A percentile compares a stretch with the other conserved stretches of the same genome.
These are phyloP conservation scores for Hirtodrosophila duncani DNA, from an alignment of 2,888 invertebrate genomes.

Conservation along the genomic window DNA sequence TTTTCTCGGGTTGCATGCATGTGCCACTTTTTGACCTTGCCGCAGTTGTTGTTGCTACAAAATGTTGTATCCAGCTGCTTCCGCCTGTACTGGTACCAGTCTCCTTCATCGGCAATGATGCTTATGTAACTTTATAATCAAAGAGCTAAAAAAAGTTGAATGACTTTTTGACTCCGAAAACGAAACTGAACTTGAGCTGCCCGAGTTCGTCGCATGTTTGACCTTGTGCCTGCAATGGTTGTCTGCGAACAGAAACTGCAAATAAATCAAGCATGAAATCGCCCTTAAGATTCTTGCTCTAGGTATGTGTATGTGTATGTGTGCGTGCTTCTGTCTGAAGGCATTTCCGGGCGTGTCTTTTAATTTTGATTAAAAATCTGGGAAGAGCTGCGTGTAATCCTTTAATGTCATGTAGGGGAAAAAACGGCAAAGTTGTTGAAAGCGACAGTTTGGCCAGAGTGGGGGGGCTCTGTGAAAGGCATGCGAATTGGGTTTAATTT, in stretches of 20 bases:
- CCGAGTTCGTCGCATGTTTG: slow-evolving; percentile 5
- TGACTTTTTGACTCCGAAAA: slow-evolving; percentile 42
- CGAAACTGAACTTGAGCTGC: slow-evolving; percentile 38
- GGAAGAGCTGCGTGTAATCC: slow-evolving; percentile 31
- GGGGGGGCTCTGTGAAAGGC: slow-evolving; percentile 24
- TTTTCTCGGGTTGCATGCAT: slow-evolving; percentile 31
- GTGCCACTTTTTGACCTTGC: slow-evolving; percentile 45
- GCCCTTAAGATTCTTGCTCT: slow-evolving; percentile 28
- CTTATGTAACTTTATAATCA: slow-evolving; percentile 46
- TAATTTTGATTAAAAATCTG: slow-evolving; percentile 21
- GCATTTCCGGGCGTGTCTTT: slow-evolving; percentile 31
- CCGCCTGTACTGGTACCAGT: slow-evolving; percentile 25
- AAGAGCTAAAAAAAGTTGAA: slow-evolving; percentile 45
- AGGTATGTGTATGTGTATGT: neutral
- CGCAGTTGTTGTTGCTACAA: slow-evolving; percentile 14
- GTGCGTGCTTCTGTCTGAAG: slow-evolving; percentile 3
- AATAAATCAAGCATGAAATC: slow-evolving; percentile 47
- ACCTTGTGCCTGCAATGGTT: no score
- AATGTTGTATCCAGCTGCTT: slow-evolving; percentile 24
- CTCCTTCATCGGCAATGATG: slow-evolving; percentile 48
- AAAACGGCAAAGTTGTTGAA: slow-evolving; percentile 1
- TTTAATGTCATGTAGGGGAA: slow-evolving; percentile 38
- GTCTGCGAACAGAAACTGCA: slow-evolving; percentile 27
- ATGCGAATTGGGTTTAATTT: slow-evolving; percentile 5
- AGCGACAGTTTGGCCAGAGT: slow-evolving; percentile 20